These are phyloP conservation scores for Montipora cactus DNA, from an alignment of 64 coral and sea anemone genomes.

Conservation along the genomic window DNA sequence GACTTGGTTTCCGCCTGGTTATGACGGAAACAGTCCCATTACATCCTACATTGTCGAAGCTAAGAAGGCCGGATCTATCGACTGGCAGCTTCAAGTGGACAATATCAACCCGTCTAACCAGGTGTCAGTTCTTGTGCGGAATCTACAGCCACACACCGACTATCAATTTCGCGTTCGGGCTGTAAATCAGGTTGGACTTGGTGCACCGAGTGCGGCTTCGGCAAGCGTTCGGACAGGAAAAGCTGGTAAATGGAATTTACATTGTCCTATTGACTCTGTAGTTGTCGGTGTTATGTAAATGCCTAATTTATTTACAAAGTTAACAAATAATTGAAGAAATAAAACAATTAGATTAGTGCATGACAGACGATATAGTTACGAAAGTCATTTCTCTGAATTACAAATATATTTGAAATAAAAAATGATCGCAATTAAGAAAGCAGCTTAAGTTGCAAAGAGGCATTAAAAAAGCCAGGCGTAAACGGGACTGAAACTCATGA, in stretches of 20 bases:
- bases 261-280: too few species aligned
- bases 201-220: slow-evolving; percentile 77
- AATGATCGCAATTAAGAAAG: too few species aligned
- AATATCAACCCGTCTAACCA: slow-evolving; percentile 89
- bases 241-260: slow-evolving; percentile 60
- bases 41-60: slow-evolving; percentile 77
- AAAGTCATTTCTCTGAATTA: too few species aligned
- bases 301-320: too few species aligned
- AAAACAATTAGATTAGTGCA: too few species aligned
- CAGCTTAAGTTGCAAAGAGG: too few species aligned
- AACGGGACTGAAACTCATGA: too few species aligned
- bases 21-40: slow-evolving; percentile 84
- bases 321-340: too few species aligned
- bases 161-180: slow-evolving; percentile 86
- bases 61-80: slow-evolving; percentile 33
- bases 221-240: slow-evolving; percentile 43
- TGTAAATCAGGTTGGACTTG: slow-evolving; percentile 79
- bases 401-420: too few species aligned
- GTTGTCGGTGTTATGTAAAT: too few species aligned
- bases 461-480: too few species aligned
- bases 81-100: slow-evolving; percentile 61
- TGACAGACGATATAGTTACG: too few species aligned
- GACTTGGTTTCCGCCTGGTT: slow-evolving; percentile 78
- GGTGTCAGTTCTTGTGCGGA: slow-evolving; percentile 72
- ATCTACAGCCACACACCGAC: slow-evolving; percentile 72